Percentiles rank a stretch among this genome's conserved stretches.
Evolutionary conservation across 2,888 invertebrate species (phyloP).

Genomic region (Abscondita cerata): DNA sequence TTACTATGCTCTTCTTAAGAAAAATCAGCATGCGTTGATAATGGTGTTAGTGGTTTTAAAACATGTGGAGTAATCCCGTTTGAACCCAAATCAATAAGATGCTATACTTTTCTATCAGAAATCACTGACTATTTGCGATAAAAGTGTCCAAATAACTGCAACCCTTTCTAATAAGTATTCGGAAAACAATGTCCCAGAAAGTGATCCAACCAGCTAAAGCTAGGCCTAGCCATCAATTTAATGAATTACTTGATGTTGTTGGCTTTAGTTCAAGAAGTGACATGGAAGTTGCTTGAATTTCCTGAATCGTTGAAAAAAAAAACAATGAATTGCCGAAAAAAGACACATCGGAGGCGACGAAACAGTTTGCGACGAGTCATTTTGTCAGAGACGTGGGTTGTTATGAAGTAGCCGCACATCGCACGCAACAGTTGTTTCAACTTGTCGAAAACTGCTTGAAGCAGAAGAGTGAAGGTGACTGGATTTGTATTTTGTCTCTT

Average conservation of each 20-base stretch:
- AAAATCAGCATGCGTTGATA: not conserved
- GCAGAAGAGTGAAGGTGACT: too few species aligned
- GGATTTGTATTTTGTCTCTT: too few species aligned
- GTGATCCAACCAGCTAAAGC: constrained; percentile 10
- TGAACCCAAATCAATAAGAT: not conserved
- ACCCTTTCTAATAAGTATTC: not conserved
- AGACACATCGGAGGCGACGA: too few species aligned
- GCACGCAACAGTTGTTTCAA: too few species aligned
- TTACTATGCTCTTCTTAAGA: not conserved
- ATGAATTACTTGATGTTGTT: constrained; percentile 1
- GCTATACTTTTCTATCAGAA: not conserved
- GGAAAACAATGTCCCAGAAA: not conserved
- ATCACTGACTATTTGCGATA: not conserved
- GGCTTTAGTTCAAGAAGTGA: not conserved
- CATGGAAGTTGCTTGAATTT: not conserved
- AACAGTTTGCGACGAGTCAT: too few species aligned
- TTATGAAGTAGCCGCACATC: too few species aligned
- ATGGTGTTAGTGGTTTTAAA: constrained; percentile 9
- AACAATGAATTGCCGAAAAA: not conserved
- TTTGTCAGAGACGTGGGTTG: too few species aligned
- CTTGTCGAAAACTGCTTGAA: too few species aligned
- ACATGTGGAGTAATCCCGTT: constrained; percentile 15
- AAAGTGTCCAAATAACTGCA: constrained; percentile 1
- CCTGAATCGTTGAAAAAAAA: not conserved
- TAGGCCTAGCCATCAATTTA: constrained; percentile 8